Evolutionary conservation across 2,113 vertebrate species (phyloP).

Genomic region (Ceyx margarethae): DNA sequence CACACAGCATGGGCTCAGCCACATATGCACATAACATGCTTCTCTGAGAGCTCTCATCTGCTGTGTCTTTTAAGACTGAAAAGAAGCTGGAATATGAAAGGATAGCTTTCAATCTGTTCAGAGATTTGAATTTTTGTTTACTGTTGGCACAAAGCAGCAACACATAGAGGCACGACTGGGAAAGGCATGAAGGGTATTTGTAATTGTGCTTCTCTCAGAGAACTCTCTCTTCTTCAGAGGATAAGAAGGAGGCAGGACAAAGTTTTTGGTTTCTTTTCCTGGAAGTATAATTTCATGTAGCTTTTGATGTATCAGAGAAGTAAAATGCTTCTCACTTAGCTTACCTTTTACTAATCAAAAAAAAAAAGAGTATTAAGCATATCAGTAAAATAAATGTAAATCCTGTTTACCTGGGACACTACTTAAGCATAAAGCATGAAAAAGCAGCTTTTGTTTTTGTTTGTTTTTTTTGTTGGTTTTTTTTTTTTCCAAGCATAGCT

Average conservation of each 20-base stretch:
- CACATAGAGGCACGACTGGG: background rate
- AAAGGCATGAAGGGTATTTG: background rate
- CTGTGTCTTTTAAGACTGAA: background rate
- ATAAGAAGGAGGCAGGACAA: background rate
- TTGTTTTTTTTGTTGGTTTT: background rate
- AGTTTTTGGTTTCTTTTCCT: background rate
- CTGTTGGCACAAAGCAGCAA: background rate
- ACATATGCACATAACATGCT: background rate
- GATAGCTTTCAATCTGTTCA: background rate
- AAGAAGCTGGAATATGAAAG: background rate
- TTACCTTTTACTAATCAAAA: slow-evolving; percentile 4
- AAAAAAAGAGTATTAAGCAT: background rate
- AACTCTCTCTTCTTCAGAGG: background rate
- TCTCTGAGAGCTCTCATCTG: background rate
- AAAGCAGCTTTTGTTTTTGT: background rate
- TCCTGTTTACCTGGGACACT: background rate
- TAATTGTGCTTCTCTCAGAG: background rate
- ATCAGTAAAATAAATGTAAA: background rate
- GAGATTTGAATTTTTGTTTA: background rate
- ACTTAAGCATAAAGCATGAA: slow-evolving; percentile 13
- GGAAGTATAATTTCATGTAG: background rate
- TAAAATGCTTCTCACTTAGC: background rate
- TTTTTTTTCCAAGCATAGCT: background rate
- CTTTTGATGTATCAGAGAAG: background rate
- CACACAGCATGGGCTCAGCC: background rate